Conservation (phyloP, 2,888 invertebrate species). For the Oxystoma pomonae region DNA sequence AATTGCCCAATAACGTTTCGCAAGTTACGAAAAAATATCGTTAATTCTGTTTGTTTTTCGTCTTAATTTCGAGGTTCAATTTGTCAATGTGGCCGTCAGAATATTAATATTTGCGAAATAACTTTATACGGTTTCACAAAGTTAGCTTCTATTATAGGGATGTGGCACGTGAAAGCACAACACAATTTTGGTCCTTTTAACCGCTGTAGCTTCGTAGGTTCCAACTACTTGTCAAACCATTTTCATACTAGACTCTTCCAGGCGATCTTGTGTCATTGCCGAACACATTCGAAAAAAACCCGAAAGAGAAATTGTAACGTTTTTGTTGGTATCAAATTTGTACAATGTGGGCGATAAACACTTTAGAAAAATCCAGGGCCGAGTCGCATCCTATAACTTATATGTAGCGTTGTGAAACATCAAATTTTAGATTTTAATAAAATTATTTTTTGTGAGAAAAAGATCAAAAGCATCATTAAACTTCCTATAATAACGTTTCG, state of each 20-base stretch:
- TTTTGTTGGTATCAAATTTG: conserved; percentile 73
- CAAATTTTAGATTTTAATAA: too few relatives aligned
- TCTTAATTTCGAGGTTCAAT: too few relatives aligned
- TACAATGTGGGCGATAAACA: conserved; percentile 86
- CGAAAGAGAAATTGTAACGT: conserved; percentile 81
- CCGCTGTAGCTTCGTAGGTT: conserved; percentile 68
- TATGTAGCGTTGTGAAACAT: conserved; percentile 41
- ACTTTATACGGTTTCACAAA: too few relatives aligned
- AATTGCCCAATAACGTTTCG: too few relatives aligned
- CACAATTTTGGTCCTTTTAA: conserved; percentile 56
- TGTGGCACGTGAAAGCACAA: too few relatives aligned
- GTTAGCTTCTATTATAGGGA: too few relatives aligned
- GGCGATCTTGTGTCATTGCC: conserved; percentile 68
- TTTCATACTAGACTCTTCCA: conserved; percentile 71
- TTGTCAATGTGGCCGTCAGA: too few relatives aligned
- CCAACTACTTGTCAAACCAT: conserved; percentile 79
- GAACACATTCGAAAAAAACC: conserved; percentile 72
- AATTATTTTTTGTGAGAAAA: too few relatives aligned
- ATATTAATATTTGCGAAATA: too few relatives aligned
- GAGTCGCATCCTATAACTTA: conserved; percentile 70
- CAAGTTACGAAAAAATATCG: background rate
- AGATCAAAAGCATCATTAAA: too few relatives aligned
- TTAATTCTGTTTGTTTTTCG: too few relatives aligned
- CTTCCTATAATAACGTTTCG: too few relatives aligned
- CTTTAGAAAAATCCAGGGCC: conserved; percentile 77